These are phyloP conservation scores for Syrmaticus mikado DNA, from an alignment of 2,113 vertebrate genomes.

Conservation along the genomic window DNA sequence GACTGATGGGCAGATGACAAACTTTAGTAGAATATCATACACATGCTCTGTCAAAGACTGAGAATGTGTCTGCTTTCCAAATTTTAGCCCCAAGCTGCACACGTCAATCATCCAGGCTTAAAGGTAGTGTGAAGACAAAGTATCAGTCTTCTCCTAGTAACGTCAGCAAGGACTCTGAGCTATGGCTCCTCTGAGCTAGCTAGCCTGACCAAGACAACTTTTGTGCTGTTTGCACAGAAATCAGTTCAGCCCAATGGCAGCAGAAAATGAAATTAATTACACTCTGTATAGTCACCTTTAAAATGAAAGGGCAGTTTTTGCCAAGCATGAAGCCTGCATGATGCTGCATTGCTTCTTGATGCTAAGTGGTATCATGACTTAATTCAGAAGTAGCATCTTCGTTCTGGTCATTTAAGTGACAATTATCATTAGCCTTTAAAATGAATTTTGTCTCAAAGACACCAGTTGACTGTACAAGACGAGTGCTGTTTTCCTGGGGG, in stretches of 20 bases:
- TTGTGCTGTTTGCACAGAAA: too few relatives aligned
- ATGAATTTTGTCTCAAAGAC: not conserved
- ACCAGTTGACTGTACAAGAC: not conserved
- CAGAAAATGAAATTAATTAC: not conserved
- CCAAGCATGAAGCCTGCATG: not conserved
- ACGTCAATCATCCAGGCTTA: not conserved
- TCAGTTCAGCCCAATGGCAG: not conserved
- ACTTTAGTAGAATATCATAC: not conserved
- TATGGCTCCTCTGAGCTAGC: not conserved
- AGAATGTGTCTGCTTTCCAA: not conserved
- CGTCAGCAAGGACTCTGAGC: not conserved
- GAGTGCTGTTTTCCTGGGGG: not conserved
- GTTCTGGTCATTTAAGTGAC: fast-evolving
- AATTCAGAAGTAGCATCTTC: not conserved
- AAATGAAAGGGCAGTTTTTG: not conserved
- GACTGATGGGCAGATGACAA: not conserved
- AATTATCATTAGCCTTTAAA: not conserved
- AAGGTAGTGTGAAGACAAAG: not conserved
- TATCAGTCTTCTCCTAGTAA: too few relatives aligned
- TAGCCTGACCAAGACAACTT: not conserved
- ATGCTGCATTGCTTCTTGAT: not conserved
- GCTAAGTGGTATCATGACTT: not conserved
- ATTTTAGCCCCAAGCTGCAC: not conserved
- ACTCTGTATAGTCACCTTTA: not conserved
- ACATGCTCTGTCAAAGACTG: not conserved